A percentile compares a stretch with the other conserved stretches of the same genome.
These are phyloP conservation scores for Apotomis turbidana DNA, from an alignment of 2,888 invertebrate species.

Conservation along the genomic window DNA sequence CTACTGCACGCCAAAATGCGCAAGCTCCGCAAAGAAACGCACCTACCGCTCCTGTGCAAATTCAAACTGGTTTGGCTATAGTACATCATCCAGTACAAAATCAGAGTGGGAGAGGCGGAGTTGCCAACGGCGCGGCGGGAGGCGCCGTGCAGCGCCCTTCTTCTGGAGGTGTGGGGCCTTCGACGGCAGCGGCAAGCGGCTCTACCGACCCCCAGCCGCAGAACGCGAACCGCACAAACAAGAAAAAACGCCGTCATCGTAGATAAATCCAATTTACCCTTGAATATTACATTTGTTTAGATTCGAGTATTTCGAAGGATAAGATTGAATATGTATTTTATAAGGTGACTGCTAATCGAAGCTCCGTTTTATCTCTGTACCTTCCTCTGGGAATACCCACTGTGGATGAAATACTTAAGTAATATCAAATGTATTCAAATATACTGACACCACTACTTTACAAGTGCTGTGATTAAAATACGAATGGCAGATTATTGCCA, in stretches of 20 bases:
- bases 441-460: conserved; percentile 71
- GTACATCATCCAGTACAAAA: conserved; percentile 35
- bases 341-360: conserved; percentile 58
- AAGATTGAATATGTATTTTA: conserved; percentile 36
- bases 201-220: conserved; percentile 52
- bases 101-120: conserved; percentile 7
- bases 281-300: conserved; percentile 45
- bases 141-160: conserved; percentile 38
- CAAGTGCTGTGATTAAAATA: conserved; percentile 78
- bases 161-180: conserved; percentile 46
- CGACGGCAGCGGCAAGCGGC: conserved; percentile 48
- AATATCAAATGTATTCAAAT: conserved; percentile 63
- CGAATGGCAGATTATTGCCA: conserved; percentile 61
- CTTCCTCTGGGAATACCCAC: conserved; percentile 61
- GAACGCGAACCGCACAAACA: conserved; percentile 61
- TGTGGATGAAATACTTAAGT: conserved; percentile 52
- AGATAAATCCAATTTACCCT: conserved; percentile 59
- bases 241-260: conserved; percentile 72
- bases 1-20: conserved; percentile 15
- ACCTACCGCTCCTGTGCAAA: conserved; percentile 42
- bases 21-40: conserved; percentile 40
- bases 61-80: conserved; percentile 44
- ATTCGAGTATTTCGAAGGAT: conserved; percentile 44
- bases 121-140: conserved; percentile 12
- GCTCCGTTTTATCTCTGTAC: conserved; percentile 57